These are phyloP conservation scores for Habroteleia sp. DNA, from an alignment of 2,888 invertebrate species.

Conservation along the genomic window DNA sequence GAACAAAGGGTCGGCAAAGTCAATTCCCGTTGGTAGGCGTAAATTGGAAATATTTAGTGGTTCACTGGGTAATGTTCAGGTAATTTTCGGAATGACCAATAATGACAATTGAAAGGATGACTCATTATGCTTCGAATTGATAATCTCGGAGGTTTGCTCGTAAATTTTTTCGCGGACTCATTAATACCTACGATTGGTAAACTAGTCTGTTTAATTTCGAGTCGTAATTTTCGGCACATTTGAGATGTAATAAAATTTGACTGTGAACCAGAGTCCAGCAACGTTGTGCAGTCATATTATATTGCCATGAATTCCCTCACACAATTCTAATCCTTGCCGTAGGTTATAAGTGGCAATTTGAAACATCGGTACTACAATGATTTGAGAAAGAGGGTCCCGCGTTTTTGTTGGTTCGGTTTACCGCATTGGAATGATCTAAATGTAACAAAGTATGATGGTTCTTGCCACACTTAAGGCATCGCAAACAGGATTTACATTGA, in stretches of 20 bases:
- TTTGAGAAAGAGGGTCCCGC: neutral
- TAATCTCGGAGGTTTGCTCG: neutral
- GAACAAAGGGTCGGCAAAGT: constrained; percentile 40
- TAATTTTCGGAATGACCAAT: neutral
- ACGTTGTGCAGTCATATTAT: neutral
- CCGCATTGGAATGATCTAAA: neutral
- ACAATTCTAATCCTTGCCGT: constrained; percentile 3
- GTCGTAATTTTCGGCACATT: neutral
- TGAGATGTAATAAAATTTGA: constrained; percentile 8
- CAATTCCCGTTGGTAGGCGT: constrained; percentile 10
- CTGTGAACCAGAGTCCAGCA: constrained; percentile 8
- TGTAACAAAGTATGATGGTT: neutral
- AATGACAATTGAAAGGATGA: neutral
- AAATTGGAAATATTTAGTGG: neutral
- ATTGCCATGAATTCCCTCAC: neutral
- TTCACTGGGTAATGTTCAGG: neutral
- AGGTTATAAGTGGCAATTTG: neutral
- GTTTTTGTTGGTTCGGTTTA: neutral
- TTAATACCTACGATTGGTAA: neutral
- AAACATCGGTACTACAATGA: neutral
- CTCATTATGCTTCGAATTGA: neutral
- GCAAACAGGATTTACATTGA: neutral
- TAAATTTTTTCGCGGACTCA: neutral
- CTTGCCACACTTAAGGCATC: neutral
- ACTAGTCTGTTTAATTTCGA: neutral